phyloP scores from a whole-genome alignment of 2,797 vertebrate genomes.

The Mastacembelus armatus region DNA sequence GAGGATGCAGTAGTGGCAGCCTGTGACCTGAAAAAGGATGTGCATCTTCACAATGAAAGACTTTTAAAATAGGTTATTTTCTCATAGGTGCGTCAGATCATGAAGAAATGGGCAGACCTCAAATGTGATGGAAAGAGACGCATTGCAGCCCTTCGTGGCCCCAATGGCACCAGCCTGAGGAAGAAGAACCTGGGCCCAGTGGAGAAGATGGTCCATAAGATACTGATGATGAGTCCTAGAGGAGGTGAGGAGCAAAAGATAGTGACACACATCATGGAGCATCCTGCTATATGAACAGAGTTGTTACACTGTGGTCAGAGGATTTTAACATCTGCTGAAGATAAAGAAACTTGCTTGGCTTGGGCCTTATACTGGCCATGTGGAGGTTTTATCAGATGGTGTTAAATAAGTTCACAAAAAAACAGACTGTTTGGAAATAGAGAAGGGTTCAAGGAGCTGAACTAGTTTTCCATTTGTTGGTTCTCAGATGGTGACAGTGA shows the following conservation, averaged over 20 bases:
- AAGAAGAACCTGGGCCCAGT: slow-evolving; percentile 81
- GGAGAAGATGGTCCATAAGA: slow-evolving; percentile 84
- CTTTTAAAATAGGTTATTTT: not conserved
- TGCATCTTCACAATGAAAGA: rapidly evolving
- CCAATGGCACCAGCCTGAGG: slow-evolving; percentile 63
- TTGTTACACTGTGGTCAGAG: too few relatives aligned
- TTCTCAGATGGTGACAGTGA: slow-evolving; percentile 65
- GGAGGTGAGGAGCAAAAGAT: slow-evolving; percentile 50
- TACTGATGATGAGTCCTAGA: slow-evolving; percentile 80
- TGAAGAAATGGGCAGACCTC: slow-evolving; percentile 88
- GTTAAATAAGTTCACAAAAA: too few relatives aligned
- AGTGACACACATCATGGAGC: too few relatives aligned
- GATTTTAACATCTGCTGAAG: too few relatives aligned
- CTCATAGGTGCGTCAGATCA: slow-evolving; percentile 80
- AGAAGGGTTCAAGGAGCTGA: too few relatives aligned
- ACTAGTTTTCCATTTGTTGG: not conserved
- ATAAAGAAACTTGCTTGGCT: too few relatives aligned
- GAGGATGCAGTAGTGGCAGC: too few relatives aligned
- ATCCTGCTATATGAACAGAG: too few relatives aligned
- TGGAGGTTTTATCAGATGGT: too few relatives aligned
- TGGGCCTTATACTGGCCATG: too few relatives aligned
- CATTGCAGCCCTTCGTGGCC: slow-evolving; percentile 70
- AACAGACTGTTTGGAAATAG: too few relatives aligned
- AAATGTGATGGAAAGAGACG: slow-evolving; percentile 85
- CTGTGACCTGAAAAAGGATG: too few relatives aligned